Base-by-base conservation (phyloP, 1,140 invertebrate genomes). In the Agrypnia vestita region DNA sequence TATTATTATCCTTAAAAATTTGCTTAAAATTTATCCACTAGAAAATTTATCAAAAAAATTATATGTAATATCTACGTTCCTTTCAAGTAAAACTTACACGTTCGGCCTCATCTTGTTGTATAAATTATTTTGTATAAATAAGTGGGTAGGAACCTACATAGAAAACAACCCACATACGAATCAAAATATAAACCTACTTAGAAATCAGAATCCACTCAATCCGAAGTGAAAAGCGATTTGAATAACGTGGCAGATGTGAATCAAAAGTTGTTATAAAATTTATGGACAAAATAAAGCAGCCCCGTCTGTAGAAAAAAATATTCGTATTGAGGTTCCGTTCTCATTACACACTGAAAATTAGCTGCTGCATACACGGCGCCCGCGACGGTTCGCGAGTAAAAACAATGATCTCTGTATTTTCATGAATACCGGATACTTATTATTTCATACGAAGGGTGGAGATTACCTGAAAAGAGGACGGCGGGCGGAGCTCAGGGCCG, bases 381-480 rank as follows among this genome's bases (percentile, higher is more conserved):
- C 49, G 61, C 12, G 35, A 76, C 47, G 47, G 76, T 69, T 51
- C 51, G 76, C 51, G 69, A 44, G 73, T 61, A 80, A 78, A 81
- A 81, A 81, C 80, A 81, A 81, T 81, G 76, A 81, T 81, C 80
- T 81, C 44, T 47, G 59, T 81, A 78, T 81, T 81, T 81, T 81
- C 75, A 71, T 72, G 80, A 61, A 78, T 78, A 78, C 80, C 80
- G 72, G 56, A 55, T 78, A 81, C 77, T 78, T 81, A 81, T 81
- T 81, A 81, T 81, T 81, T 81, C 76, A 81, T 81, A 64, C 35
- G 77, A 75, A 61, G 62, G 76, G 76, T 47, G 43, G 44, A 49
- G 46, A 15, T 43, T 64, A 46, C 75, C 59, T 67, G 75, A 64
- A 76, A 49, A 15, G 56, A 17, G 46, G 67, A n/a, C 15, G 44